These are phyloP conservation scores for Linurgus olivaceus DNA, from an alignment of 2,797 vertebrate genomes.

Conservation along the genomic window DNA sequence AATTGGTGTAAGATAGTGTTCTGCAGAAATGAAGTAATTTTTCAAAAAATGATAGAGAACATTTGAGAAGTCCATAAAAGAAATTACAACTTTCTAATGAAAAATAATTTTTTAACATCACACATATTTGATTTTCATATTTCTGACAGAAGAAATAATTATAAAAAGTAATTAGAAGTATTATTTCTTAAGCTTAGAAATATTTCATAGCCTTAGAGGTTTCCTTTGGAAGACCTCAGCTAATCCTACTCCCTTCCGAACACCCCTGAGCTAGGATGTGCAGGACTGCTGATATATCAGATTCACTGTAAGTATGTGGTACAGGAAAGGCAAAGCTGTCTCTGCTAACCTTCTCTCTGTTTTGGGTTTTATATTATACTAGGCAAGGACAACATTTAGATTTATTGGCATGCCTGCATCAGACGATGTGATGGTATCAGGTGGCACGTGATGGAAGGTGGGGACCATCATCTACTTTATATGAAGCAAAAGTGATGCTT, in stretches of 20 bases:
- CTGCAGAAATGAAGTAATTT: conserved; percentile 6
- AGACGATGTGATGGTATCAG: background rate
- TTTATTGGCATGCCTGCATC: background rate
- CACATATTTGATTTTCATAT: conserved; percentile 11
- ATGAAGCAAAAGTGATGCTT: background rate
- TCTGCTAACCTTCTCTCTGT: background rate
- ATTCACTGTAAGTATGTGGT: background rate
- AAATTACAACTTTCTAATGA: conserved; percentile 26
- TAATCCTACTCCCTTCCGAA: background rate
- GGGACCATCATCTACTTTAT: background rate
- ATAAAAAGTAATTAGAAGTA: conserved; percentile 2
- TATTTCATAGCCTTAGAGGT: background rate
- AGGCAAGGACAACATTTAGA: background rate
- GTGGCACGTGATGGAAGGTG: background rate
- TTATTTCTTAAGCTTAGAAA: background rate
- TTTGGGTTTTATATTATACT: background rate
- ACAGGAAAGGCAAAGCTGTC: background rate
- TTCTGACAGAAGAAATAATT: conserved; percentile 33
- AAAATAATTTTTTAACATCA: conserved; percentile 23
- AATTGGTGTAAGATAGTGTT: background rate
- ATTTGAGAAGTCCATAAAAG: background rate
- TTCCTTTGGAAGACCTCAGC: background rate
- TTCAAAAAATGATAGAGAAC: background rate
- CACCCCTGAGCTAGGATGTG: background rate
- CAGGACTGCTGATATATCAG: background rate